Evolutionary conservation across 2,113 vertebrate genomes (phyloP).

Genomic region (Mionectes macconnelli): DNA sequence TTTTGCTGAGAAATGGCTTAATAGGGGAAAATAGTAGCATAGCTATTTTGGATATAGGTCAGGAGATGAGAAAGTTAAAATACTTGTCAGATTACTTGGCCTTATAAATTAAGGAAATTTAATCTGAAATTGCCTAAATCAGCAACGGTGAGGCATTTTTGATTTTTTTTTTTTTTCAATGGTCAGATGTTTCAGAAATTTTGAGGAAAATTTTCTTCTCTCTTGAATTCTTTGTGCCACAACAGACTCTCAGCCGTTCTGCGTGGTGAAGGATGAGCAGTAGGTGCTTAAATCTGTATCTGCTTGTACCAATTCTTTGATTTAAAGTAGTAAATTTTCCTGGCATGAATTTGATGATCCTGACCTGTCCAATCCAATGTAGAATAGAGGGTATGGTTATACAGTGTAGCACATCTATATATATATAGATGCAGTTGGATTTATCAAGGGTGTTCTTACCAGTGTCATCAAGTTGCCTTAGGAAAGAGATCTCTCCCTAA

Average conservation of each 20-base stretch:
- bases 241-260: not conserved
- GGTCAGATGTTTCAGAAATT: not conserved
- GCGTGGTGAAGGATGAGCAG: not conserved
- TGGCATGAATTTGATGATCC: not conserved
- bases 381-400: not conserved
- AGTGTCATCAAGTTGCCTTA: not conserved
- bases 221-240: not conserved
- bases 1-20: not conserved
- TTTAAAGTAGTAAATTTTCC: not conserved
- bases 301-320: not conserved
- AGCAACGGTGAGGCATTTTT: rapidly evolving
- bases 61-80: not conserved
- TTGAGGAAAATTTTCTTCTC: not conserved
- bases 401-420: not conserved
- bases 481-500: not conserved
- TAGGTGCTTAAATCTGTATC: not conserved
- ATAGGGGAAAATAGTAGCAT: not conserved
- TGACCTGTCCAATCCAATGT: not conserved
- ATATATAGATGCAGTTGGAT: not conserved
- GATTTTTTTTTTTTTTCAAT: not conserved
- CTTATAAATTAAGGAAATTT: not conserved
- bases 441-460: not conserved
- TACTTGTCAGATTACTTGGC: not conserved
- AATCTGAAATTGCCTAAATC: not conserved
- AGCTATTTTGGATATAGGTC: not conserved